phyloP scores from a whole-genome alignment of 2,113 vertebrate genomes.

The Piprites chloris region DNA sequence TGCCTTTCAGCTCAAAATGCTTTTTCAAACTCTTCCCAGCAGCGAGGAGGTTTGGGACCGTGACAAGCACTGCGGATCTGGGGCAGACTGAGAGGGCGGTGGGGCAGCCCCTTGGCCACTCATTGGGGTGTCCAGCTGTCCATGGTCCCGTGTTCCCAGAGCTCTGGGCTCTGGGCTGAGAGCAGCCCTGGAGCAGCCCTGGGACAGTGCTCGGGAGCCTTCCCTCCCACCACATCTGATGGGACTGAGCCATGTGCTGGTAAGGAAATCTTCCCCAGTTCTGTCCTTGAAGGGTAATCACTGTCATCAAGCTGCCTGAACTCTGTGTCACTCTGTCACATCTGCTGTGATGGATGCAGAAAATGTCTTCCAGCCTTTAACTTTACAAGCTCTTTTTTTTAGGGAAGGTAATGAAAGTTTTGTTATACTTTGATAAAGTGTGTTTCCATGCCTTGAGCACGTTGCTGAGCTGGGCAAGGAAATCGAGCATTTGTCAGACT shows the following conservation, averaged over 20 bases:
- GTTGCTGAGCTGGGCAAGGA: neutral
- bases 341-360: neutral
- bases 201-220: neutral
- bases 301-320: neutral
- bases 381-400: neutral
- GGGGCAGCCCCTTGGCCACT: neutral
- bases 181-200: neutral
- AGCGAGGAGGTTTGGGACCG: neutral
- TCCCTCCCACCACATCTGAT: neutral
- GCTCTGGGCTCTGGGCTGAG: neutral
- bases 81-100: rapidly evolving
- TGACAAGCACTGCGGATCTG: neutral
- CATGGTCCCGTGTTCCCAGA: neutral
- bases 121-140: rapidly evolving
- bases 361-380: neutral
- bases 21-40: neutral
- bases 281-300: neutral
- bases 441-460: rapidly evolving
- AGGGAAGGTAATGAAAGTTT: neutral
- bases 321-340: neutral
- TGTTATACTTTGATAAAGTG: neutral
- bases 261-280: neutral
- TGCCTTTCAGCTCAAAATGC: neutral
- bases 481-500: rapidly evolving
- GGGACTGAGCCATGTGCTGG: neutral